phyloP scores from a whole-genome alignment of 2,888 invertebrate genomes.

The Tenthredo amoena region DNA sequence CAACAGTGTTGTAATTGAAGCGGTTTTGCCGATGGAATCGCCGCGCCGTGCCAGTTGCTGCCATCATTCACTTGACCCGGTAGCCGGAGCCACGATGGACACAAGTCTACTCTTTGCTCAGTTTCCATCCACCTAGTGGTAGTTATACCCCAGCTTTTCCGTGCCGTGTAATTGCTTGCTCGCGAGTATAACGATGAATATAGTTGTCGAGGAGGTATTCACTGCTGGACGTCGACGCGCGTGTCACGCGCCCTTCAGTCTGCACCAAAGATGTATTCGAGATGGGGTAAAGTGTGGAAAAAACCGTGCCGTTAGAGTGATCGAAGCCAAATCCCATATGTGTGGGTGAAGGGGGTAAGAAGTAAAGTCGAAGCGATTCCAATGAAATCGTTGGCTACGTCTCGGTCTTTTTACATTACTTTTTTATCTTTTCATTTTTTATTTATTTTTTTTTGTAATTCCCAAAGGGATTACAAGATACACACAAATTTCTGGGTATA shows the following conservation, averaged over 20 bases:
- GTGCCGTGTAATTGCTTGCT: slow-evolving; percentile 18
- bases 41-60: slow-evolving; percentile 24
- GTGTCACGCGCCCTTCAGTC: background rate
- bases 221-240: slow-evolving; percentile 7
- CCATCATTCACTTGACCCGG: slow-evolving; percentile 39
- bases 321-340: background rate
- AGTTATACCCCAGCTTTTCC: background rate
- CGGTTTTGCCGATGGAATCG: slow-evolving; percentile 40
- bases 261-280: background rate
- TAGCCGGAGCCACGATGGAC: background rate
- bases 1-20: slow-evolving; percentile 43
- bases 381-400: background rate
- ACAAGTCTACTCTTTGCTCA: slow-evolving; percentile 15
- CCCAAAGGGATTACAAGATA: background rate
- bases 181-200: background rate
- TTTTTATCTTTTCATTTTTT: background rate
- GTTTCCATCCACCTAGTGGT: background rate
- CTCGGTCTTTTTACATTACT: background rate
- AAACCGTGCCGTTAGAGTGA: background rate
- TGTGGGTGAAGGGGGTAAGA: background rate
- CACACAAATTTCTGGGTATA: background rate
- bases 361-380: background rate
- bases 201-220: background rate
- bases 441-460: background rate
- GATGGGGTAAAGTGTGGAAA: background rate